Base-by-base conservation (phyloP, 2,888 invertebrate species). In the Copidosoma aretas region DNA sequence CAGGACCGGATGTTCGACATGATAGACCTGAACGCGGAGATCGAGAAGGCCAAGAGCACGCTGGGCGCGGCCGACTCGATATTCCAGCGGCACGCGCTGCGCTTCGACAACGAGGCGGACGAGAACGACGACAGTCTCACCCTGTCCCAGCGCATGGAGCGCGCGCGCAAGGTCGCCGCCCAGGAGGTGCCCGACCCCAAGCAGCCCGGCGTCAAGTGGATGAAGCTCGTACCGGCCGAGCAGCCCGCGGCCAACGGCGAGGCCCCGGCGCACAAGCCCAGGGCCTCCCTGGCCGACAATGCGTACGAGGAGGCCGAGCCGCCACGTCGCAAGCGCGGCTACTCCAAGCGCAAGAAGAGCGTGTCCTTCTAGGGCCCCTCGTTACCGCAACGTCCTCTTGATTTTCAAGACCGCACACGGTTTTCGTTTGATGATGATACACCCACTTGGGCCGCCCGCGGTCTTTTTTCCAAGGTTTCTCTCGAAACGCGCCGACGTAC, bases 1-100 rank as follows among this genome's bases (percentile, higher is more conserved):
- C 71, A 82, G 82, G 83, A 84, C 65, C 81, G 81, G 63, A 76
- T 84, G 63, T 84, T 83, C 70, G 83, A 84, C 61, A 80, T 81
- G 77, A 79, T 81, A n/a, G 81, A 84, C 67, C 74, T 84, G 52
- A 79, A 78, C 41, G 81, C 81, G 0, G 83, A 84, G 61, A 84
- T 84, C 17, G 78, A 80, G 58, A 80, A 78, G 57, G 83, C 83
- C 0, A 80, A 77, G 64, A 73, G 24, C 4, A 83, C 81, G 1
- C 65, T 84, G 53, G 80, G 78, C n/a, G 79, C 75, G 0, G 82
- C 83, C 0, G 82, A 78, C 19, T 63, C 65, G 0, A 76, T 78
- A 5, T 84, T 84, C 64, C 78, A 79, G 54, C 77, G 78, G 12
- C 83, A 84, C 64, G 81, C 81, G 0, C 74, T 77, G 1, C 82